These are phyloP conservation scores for Irena cyanogastra DNA, from an alignment of 2,113 vertebrate genomes.

Conservation along the genomic window DNA sequence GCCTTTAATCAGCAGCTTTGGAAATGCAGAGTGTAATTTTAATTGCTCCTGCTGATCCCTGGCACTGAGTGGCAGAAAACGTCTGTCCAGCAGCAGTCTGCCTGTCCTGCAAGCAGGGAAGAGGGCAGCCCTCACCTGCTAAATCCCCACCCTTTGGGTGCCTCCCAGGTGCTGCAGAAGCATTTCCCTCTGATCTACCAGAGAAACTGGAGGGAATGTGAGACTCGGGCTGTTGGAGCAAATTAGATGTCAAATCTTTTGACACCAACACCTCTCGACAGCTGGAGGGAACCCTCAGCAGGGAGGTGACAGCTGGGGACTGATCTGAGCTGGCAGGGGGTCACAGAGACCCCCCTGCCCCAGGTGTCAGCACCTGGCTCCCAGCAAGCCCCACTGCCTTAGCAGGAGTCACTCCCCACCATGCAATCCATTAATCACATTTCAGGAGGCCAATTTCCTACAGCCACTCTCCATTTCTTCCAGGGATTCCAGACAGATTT, in stretches of 20 bases:
- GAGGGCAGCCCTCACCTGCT: neutral
- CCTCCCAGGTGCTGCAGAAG: neutral
- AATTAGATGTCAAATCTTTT: neutral
- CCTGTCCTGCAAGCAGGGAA: neutral
- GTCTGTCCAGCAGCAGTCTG: neutral
- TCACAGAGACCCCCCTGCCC: neutral
- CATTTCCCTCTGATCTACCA: neutral
- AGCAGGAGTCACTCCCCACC: neutral
- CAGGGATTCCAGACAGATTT: conserved; percentile 21
- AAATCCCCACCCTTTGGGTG: neutral
- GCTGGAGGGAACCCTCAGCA: neutral
- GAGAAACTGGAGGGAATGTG: neutral
- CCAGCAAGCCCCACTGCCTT: neutral
- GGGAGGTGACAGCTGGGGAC: neutral
- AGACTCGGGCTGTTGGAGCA: neutral
- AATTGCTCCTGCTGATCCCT: neutral
- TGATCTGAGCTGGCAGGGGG: neutral
- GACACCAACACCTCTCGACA: neutral
- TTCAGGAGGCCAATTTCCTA: conserved; percentile 28
- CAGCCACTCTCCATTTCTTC: conserved; percentile 19
- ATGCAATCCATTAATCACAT: conserved; percentile 23
- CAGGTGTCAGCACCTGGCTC: neutral
- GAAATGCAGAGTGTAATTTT: neutral
- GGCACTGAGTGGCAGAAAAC: neutral
- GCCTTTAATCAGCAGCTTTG: neutral